A percentile compares a stretch with the other conserved stretches of the same genome.
phyloP scores from a whole-genome alignment of 1,140 invertebrate genomes.

The Tetragonula clypearis region DNA sequence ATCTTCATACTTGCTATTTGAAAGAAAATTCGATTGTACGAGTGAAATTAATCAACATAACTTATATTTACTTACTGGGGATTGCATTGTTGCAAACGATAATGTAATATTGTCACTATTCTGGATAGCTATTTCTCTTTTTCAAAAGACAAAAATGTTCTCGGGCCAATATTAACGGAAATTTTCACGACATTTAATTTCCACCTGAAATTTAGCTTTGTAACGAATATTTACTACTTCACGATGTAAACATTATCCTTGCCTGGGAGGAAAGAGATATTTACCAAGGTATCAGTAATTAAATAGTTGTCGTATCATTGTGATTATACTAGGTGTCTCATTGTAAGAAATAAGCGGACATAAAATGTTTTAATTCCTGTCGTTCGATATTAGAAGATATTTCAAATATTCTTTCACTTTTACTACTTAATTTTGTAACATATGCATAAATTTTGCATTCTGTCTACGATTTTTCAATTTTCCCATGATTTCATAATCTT shows the following conservation, averaged over 20 bases:
- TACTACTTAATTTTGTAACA: too few relatives aligned
- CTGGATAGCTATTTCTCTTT: slow-evolving; percentile 1
- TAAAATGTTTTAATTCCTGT: background rate
- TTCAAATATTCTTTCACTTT: too few relatives aligned
- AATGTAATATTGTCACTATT: slow-evolving; percentile 1
- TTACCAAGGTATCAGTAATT: slow-evolving; percentile 60
- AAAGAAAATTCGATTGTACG: background rate
- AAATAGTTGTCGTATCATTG: slow-evolving; percentile 67
- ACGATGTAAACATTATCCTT: slow-evolving; percentile 10
- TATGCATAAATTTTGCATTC: background rate
- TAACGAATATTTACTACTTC: slow-evolving; percentile 19
- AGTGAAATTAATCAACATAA: background rate
- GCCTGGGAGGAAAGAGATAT: slow-evolving; percentile 43
- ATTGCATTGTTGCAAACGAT: background rate
- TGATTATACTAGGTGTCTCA: slow-evolving; percentile 52
- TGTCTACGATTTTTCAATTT: too few relatives aligned
- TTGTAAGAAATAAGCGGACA: background rate
- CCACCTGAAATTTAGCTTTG: slow-evolving; percentile 22
- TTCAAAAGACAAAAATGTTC: background rate
- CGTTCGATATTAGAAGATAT: background rate
- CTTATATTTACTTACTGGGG: background rate
- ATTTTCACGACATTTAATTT: slow-evolving; percentile 7
- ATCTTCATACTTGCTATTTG: background rate
- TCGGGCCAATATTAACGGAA: background rate
- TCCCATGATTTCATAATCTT: background rate